Conservation (phyloP, 1,140 invertebrate genomes). For the Drosophila azteca region DNA sequence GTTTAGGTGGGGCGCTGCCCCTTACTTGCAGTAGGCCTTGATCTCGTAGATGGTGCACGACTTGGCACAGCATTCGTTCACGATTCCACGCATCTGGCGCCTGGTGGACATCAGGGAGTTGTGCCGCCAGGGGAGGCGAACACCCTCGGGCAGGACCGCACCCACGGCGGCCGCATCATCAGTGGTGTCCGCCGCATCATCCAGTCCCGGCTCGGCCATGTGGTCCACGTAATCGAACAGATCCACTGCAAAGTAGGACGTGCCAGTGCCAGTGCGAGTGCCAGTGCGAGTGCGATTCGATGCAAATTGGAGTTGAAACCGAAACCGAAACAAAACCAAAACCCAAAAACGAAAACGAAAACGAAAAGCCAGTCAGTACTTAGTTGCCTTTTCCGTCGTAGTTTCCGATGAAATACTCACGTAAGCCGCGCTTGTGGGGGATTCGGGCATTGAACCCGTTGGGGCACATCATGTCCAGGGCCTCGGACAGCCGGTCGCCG, state of each 20-base stretch:
- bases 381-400: too few species aligned
- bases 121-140: neutral
- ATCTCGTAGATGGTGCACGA: slow-evolving; percentile 4
- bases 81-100: slow-evolving; percentile 40
- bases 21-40: slow-evolving; percentile 33
- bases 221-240: slow-evolving; percentile 63
- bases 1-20: neutral
- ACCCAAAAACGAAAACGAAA: neutral
- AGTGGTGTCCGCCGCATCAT: neutral
- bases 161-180: slow-evolving; percentile 1
- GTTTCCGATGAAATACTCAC: slow-evolving; percentile 33
- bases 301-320: slow-evolving; percentile 12
- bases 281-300: neutral
- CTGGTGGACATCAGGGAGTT: slow-evolving; percentile 40
- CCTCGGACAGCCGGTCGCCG: slow-evolving; percentile 20
- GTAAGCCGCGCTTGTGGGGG: slow-evolving; percentile 31
- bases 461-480: slow-evolving; percentile 25
- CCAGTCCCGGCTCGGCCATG: slow-evolving; percentile 1
- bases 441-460: slow-evolving; percentile 14
- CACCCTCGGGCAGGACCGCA: slow-evolving; percentile 1
- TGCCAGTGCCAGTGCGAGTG: too few species aligned
- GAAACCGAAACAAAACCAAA: neutral
- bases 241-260: slow-evolving; percentile 38
- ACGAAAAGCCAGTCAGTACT: neutral
- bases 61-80: slow-evolving; percentile 54